These are phyloP conservation scores for Papilio aristodemus DNA, from an alignment of 1,140 invertebrate species.

Conservation along the genomic window DNA sequence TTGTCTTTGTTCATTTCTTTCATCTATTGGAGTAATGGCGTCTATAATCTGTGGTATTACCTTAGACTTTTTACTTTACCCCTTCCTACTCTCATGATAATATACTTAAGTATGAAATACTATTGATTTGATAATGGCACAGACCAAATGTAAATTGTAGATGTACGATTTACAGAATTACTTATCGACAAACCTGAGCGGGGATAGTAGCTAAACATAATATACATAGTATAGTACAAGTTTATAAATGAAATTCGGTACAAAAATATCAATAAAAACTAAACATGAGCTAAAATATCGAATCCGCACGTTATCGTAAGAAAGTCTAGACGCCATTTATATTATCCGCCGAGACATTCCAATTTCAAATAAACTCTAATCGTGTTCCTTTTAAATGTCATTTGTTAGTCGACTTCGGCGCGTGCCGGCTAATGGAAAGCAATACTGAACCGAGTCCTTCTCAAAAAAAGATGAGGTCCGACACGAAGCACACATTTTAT, in stretches of 20 bases:
- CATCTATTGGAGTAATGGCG: not conserved
- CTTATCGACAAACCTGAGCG: too few species aligned
- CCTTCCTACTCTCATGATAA: too few species aligned
- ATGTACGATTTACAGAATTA: too few species aligned
- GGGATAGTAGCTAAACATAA: too few species aligned
- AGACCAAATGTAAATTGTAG: too few species aligned
- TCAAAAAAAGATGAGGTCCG: constrained; percentile 54
- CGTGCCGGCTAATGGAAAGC: constrained; percentile 78
- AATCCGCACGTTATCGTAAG: constrained; percentile 52
- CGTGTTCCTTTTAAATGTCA: constrained; percentile 74
- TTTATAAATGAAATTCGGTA: not conserved
- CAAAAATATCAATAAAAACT: constrained; percentile 21
- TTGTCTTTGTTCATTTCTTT: constrained; percentile 26
- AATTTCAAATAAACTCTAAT: constrained; percentile 73
- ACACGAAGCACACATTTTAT: constrained; percentile 44
- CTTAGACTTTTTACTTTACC: not conserved
- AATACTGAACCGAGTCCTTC: constrained; percentile 60
- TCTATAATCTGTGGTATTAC: constrained; percentile 1
- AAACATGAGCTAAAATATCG: constrained; percentile 32
- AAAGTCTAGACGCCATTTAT: constrained; percentile 74
- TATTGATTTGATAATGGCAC: too few species aligned
- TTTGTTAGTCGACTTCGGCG: constrained; percentile 72
- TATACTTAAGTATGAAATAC: too few species aligned
- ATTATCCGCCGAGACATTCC: constrained; percentile 62
- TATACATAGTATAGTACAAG: too few species aligned